Conservation (phyloP, 2,113 vertebrate species). For the Thamnophis sirtalis region DNA sequence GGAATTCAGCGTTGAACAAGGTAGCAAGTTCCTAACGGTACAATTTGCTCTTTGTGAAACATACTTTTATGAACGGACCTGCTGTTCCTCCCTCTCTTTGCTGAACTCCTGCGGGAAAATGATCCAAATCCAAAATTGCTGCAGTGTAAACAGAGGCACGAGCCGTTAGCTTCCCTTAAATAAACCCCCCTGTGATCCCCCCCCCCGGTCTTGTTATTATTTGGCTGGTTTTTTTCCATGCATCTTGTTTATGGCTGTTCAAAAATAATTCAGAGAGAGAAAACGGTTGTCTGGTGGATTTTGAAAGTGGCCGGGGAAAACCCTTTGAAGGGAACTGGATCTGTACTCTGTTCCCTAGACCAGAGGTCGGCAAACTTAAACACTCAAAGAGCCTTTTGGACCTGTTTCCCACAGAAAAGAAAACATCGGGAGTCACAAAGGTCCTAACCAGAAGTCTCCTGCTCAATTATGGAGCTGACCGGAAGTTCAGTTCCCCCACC, state of each 20-base stretch:
- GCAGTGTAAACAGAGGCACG: slow-evolving; percentile 56
- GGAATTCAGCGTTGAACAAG: slow-evolving; percentile 50
- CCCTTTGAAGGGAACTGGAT: neutral
- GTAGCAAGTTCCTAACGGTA: slow-evolving; percentile 46
- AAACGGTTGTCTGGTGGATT: neutral
- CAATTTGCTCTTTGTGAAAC: slow-evolving; percentile 65
- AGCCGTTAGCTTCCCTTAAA: slow-evolving; percentile 37
- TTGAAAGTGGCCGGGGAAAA: neutral
- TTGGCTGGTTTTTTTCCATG: slow-evolving; percentile 42
- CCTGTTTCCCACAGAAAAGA: too few species aligned
- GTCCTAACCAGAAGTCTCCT: too few species aligned
- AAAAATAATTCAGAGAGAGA: slow-evolving; percentile 25
- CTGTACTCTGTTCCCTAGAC: too few species aligned
- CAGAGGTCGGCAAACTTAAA: too few species aligned
- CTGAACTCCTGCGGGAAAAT: slow-evolving; percentile 1
- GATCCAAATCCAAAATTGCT: slow-evolving; percentile 42
- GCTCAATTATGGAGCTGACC: too few species aligned
- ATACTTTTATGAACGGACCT: slow-evolving; percentile 49
- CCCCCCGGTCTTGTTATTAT: slow-evolving; percentile 22
- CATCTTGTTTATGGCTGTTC: slow-evolving; percentile 13
- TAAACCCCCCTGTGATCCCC: neutral
- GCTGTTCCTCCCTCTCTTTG: slow-evolving; percentile 52
- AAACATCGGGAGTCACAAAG: too few species aligned
- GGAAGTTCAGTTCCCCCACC: too few species aligned
- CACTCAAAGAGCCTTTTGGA: too few species aligned